Percentiles rank a stretch among this genome's conserved stretches.
Conservation (phyloP, 2,113 vertebrate genomes). For the Hepsetus odoe region DNA sequence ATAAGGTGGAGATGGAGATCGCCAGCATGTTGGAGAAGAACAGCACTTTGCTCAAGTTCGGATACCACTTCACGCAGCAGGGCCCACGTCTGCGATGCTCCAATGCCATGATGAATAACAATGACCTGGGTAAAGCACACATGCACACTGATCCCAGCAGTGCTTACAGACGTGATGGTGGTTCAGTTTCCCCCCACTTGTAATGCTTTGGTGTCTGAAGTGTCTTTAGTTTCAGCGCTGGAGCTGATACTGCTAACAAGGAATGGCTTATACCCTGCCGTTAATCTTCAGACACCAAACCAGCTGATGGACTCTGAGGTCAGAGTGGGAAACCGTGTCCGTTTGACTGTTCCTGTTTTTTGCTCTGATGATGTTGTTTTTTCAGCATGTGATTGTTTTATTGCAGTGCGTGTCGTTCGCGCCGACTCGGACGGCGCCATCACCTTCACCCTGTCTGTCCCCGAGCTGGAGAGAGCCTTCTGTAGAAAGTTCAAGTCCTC, state of each 20-base stretch:
- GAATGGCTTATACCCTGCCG: no score
- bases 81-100: constrained; percentile 92
- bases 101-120: constrained; percentile 98
- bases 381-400: neutral
- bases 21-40: constrained; percentile 96
- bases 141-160: constrained; percentile 1
- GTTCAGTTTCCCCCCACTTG: neutral
- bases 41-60: constrained; percentile 88
- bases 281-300: no score
- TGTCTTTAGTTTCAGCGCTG: no score
- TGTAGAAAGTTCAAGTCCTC: constrained; percentile 78
- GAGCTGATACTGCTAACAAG: no score
- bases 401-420: constrained; percentile 73
- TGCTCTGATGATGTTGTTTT: neutral
- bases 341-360: no score
- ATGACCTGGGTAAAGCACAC: constrained; percentile 84
- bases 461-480: constrained; percentile 79
- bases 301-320: no score
- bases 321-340: no score
- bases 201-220: no score
- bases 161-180: neutral
- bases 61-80: constrained; percentile 98
- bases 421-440: constrained; percentile 78
- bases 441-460: constrained; percentile 78
- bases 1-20: constrained; percentile 99